Evolutionary conservation across 1,140 invertebrate genomes (phyloP), one percentile per base, ranked within the genome.

Genomic region (Cephus cinctus): DNA sequence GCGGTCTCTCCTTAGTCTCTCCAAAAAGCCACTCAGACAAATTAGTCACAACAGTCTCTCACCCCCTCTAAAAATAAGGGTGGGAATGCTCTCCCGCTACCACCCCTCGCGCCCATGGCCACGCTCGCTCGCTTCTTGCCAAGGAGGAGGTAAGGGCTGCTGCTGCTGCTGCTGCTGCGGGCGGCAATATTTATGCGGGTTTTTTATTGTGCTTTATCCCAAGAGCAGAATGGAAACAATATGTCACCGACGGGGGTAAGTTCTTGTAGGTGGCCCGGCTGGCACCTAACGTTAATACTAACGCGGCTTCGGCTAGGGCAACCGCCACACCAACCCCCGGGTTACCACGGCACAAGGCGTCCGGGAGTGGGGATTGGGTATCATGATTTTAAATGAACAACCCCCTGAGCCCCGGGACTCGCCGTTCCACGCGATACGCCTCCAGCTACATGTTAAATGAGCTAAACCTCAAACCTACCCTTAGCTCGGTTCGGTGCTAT

Each of bases 21-120:
- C 56, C 51, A 73, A 71, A 75, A 74, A 73, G 68, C 71, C 70
- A 71, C 69, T 74, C 71, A 74, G 69, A 69, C 65, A 73, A 73
- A 76, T 75, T 72, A 73, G 63, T 65, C 63, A 43, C 30, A 43
- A 20, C 48, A 27, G 48, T 27, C 30, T 45, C 39, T 25, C n/a
- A 51, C 34, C 14, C 50, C 27, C 22, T 21, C 44, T 12, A 42
- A 34, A 21, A n/a, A n/a, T n/a, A n/a, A n/a, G n/a, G n/a, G n/a
- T n/a, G n/a, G n/a, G n/a, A 40, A 47, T 18, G 36, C 44, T 32
- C 43, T 47, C 47, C 27, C 47, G 47, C 14, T 47, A 14, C 43
- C 22, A 42, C 49, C 18, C 49, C 45, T 40, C 39, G 27, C 34
- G 20, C 30, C 21, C 12, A 39, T 43, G 44, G 49, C 43, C 21